These are phyloP conservation scores for Dendrophyllia cribrosa DNA, from an alignment of 64 coral and sea anemone species.

Conservation along the genomic window DNA sequence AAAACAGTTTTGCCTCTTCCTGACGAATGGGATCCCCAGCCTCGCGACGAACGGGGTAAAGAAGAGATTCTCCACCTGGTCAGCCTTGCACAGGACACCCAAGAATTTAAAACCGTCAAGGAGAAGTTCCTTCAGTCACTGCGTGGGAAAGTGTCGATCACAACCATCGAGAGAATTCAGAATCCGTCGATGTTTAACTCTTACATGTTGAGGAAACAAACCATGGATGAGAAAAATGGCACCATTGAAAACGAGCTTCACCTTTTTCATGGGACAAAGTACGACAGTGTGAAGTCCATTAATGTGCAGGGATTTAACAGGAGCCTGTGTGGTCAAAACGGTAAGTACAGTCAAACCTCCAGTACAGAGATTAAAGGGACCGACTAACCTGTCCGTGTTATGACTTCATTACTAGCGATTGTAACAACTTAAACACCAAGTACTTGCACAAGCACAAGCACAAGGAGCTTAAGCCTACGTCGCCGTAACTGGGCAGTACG, in stretches of 20 bases:
- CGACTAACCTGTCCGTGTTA: no score
- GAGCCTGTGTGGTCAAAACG: slow-evolving; percentile 37
- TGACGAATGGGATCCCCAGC: slow-evolving; percentile 39
- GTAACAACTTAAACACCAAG: no score
- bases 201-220: slow-evolving; percentile 49
- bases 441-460: no score
- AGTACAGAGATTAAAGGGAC: no score
- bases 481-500: no score
- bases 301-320: slow-evolving; percentile 64
- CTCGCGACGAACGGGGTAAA: not conserved
- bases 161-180: slow-evolving; percentile 60
- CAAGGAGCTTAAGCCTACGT: no score
- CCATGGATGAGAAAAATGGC: slow-evolving; percentile 54
- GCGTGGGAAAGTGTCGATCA: slow-evolving; percentile 16
- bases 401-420: no score
- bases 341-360: not conserved
- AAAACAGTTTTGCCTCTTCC: slow-evolving; percentile 32
- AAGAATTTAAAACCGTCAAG: slow-evolving; percentile 30
- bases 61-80: slow-evolving; percentile 22
- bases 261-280: slow-evolving; percentile 62
- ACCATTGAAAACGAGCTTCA: slow-evolving; percentile 23
- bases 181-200: slow-evolving; percentile 36
- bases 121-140: slow-evolving; percentile 5
- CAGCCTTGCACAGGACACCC: not conserved
- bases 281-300: slow-evolving; percentile 22